Evolutionary conservation across 2,888 invertebrate species (phyloP).

Genomic region (Tanypteryx hageni): DNA sequence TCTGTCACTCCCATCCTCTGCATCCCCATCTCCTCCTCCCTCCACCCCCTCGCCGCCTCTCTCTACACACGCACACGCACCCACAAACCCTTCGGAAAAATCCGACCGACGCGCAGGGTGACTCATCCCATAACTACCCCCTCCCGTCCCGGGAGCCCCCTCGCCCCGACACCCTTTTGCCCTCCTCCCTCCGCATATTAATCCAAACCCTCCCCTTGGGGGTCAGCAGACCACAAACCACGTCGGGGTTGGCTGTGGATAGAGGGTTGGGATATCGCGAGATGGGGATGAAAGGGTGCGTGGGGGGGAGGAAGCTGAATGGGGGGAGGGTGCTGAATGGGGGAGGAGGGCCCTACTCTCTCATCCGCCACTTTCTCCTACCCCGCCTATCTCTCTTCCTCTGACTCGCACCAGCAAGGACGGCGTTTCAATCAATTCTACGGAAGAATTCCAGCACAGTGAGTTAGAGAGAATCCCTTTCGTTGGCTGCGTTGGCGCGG

Average conservation of each 20-base stretch:
- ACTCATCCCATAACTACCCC: not conserved
- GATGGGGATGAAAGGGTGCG: too few relatives aligned
- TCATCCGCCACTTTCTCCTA: not conserved
- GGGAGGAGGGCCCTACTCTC: not conserved
- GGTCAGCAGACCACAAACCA: constrained; percentile 32
- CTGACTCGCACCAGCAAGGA: not conserved
- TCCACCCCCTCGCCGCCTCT: not conserved
- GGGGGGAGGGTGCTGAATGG: too few relatives aligned
- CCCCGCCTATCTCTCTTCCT: not conserved
- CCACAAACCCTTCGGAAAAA: constrained; percentile 32
- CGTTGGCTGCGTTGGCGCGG: not conserved
- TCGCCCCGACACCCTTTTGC: not conserved
- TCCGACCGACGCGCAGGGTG: not conserved
- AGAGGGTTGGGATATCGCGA: not conserved
- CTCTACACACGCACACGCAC: not conserved
- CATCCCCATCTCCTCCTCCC: not conserved
- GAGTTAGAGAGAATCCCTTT: not conserved
- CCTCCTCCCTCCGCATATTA: constrained; percentile 10
- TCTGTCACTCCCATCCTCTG: constrained; percentile 22
- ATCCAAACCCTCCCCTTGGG: constrained; percentile 32
- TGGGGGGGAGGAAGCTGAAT: too few relatives aligned
- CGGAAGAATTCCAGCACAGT: not conserved
- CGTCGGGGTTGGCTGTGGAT: not conserved
- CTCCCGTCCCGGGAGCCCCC: not conserved
- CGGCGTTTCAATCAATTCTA: constrained; percentile 27